Base-by-base conservation (phyloP, 2,113 vertebrate species). In the Dicerorhinus sumatrensis region DNA sequence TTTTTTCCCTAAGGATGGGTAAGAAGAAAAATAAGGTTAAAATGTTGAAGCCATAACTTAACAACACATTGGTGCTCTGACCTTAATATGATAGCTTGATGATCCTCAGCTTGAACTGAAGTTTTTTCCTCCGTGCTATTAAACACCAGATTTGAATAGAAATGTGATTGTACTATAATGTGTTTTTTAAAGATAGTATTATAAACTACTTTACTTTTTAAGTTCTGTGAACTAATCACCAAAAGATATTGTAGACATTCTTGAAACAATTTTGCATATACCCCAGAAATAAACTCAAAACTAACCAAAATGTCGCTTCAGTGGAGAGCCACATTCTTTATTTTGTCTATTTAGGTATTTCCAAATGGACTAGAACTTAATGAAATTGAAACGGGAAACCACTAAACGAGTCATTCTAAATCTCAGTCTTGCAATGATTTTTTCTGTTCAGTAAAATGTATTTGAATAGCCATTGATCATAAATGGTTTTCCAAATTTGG, bases 11-110 rank as follows among this genome's bases (percentile, higher is more conserved):
- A 39, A 93, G 54, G 18, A 16, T 62, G 9, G 31, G 8, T 92
- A 81, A 82, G 72, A 89, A 97, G 31, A 72, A 92, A 88, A 82
- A 91, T 58, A 48, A 39, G 42, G 9, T 76, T 94, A 97, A 94
- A 86, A 89, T 96, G 23, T 27, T 85, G n/a, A 90, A 86, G 17
- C 23, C 46, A 67, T 48, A 82, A 60, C 46, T 73, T 89, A 20
- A 70, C 14, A 36, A 31, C 8, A 42, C 20, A 23, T 72, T 65
- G 58, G 11, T 77, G 33, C 62, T 87, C 56, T 83, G 54, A 54
- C 67, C 27, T 94, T 92, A 51, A 51, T 81, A 23, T 65, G 13
- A 85, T 33, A 58, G 42, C 17, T 80, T 85, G 17, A 54, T 89
- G 81, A 60, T 88, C 46, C 54, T 81, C 51, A 91, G n/a, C 42